A percentile compares a stretch with the other conserved stretches of the same genome.
Conservation (phyloP, 2,113 vertebrate genomes). For the Bubo scandiacus region DNA sequence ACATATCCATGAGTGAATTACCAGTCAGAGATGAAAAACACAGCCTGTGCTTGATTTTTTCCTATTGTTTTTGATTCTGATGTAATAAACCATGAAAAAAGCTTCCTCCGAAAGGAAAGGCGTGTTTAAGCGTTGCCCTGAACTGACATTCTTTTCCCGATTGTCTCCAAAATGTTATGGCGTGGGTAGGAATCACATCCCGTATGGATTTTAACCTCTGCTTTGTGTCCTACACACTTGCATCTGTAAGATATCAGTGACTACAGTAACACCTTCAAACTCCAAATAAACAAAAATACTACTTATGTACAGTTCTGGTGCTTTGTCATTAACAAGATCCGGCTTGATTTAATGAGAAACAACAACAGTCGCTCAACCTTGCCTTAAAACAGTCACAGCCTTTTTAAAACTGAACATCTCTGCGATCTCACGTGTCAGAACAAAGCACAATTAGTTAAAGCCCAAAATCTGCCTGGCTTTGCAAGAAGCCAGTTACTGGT, state of each 20-base stretch:
- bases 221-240: background rate
- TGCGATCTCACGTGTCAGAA: fast-evolving
- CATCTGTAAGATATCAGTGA: background rate
- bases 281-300: background rate
- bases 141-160: background rate
- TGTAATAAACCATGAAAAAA: background rate
- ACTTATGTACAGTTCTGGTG: background rate
- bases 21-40: background rate
- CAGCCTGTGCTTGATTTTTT: background rate
- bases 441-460: fast-evolving
- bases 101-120: background rate
- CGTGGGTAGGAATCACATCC: background rate
- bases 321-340: background rate
- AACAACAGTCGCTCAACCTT: background rate
- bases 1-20: background rate
- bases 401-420: background rate
- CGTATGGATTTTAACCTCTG: background rate
- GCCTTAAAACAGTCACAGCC: background rate
- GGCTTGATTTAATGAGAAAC: background rate
- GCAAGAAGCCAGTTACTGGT: background rate
- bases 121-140: background rate
- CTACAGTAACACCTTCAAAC: background rate
- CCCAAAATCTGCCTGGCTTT: background rate
- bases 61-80: background rate
- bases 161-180: background rate